Evolutionary conservation across 2,888 invertebrate genomes (phyloP).

Genomic region (Eudasyphora cyanicolor): DNA sequence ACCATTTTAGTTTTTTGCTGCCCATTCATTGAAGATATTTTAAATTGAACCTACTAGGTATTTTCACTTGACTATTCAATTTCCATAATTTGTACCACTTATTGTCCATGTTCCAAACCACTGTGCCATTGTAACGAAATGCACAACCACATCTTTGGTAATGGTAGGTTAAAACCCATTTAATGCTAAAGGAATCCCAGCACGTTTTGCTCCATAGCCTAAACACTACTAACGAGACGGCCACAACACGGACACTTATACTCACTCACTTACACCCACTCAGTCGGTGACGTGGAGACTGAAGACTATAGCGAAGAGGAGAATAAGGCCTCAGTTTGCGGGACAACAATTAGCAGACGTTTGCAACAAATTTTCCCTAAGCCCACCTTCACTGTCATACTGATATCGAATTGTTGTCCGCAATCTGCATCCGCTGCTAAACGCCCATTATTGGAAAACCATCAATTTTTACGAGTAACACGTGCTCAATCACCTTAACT

Average conservation of each 20-base stretch:
- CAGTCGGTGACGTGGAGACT: too few relatives aligned
- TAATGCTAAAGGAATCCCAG: neutral
- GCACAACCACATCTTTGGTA: conserved; percentile 34
- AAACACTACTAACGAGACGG: too few relatives aligned
- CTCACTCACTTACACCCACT: neutral
- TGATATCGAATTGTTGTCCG: too few relatives aligned
- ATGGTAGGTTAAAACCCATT: neutral
- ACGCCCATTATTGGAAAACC: conserved; percentile 31
- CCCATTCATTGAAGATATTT: too few relatives aligned
- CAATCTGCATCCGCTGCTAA: neutral
- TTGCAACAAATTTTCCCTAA: conserved; percentile 15
- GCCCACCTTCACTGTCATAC: too few relatives aligned
- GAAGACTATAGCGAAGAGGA: too few relatives aligned
- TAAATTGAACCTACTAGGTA: too few relatives aligned
- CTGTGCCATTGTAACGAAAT: conserved; percentile 9
- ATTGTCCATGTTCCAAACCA: neutral
- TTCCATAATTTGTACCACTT: too few relatives aligned
- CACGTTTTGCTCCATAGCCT: neutral
- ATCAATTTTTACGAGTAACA: conserved; percentile 54
- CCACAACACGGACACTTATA: neutral
- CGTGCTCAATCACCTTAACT: conserved; percentile 48
- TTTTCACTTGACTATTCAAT: too few relatives aligned
- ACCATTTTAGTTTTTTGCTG: too few relatives aligned
- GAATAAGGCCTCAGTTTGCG: neutral
- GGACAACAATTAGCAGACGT: conserved; percentile 31